phyloP scores from a whole-genome alignment of 2,888 invertebrate species.

The Tortrix viridana region DNA sequence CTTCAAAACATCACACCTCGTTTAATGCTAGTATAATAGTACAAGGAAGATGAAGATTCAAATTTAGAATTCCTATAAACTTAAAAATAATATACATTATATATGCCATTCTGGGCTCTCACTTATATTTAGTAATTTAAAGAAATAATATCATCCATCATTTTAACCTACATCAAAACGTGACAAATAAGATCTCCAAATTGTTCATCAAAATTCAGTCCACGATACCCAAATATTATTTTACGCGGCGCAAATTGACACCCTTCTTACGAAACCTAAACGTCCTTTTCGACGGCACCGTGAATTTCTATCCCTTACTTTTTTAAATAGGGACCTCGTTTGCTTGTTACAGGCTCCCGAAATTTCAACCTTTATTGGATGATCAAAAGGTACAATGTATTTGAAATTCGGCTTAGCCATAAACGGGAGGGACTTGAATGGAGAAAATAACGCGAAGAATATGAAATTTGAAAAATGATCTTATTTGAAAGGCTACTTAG shows the following conservation, averaged over 20 bases:
- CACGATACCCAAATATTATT: slow-evolving; percentile 29
- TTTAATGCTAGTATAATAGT: too few relatives aligned
- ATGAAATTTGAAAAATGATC: slow-evolving; percentile 34
- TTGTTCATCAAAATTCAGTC: slow-evolving; percentile 24
- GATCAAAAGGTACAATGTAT: slow-evolving; percentile 35
- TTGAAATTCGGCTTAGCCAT: slow-evolving; percentile 29
- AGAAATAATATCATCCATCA: slow-evolving; percentile 6
- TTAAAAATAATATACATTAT: too few relatives aligned
- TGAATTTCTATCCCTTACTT: slow-evolving; percentile 11
- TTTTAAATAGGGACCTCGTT: slow-evolving; percentile 29
- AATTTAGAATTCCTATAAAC: too few relatives aligned
- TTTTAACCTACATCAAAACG: background rate
- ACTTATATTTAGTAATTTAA: background rate
- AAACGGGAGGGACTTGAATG: slow-evolving; percentile 12
- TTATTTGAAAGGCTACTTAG: slow-evolving; percentile 26
- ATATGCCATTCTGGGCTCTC: too few relatives aligned
- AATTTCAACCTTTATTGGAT: slow-evolving; percentile 31
- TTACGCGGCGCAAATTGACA: slow-evolving; percentile 26
- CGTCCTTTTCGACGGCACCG: slow-evolving; percentile 4
- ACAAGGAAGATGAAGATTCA: too few relatives aligned
- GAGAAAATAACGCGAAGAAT: slow-evolving; percentile 17
- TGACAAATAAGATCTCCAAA: slow-evolving; percentile 17
- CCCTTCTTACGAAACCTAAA: slow-evolving; percentile 13
- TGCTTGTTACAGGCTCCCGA: slow-evolving; percentile 13
- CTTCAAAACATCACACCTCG: too few relatives aligned